Conservation (phyloP, 1,140 invertebrate species). For the Tetramorium alpestre region DNA sequence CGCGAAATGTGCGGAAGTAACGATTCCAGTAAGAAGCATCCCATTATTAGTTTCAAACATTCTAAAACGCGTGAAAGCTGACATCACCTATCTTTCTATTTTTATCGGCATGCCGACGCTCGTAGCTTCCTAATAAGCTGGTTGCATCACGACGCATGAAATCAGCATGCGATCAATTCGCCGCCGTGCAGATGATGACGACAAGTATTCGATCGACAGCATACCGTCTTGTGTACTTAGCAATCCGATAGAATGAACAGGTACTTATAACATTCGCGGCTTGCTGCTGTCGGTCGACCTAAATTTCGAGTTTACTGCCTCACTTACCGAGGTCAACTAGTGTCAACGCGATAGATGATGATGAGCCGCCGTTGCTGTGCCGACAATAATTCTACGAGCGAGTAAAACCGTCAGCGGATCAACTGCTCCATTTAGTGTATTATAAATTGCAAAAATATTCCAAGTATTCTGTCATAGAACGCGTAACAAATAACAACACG, state of each 20-base stretch:
- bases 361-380: slow-evolving; percentile 59
- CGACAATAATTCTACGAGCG: slow-evolving; percentile 63
- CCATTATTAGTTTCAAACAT: slow-evolving; percentile 38
- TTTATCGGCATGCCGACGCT: slow-evolving; percentile 22
- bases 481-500: not conserved
- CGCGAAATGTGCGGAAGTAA: slow-evolving; percentile 13
- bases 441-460: slow-evolving; percentile 31
- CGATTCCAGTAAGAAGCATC: not conserved
- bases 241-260: slow-evolving; percentile 41
- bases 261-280: slow-evolving; percentile 57
- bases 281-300: slow-evolving; percentile 63
- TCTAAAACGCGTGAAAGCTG: slow-evolving; percentile 38
- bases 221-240: not conserved
- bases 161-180: slow-evolving; percentile 7
- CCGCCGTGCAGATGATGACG: not conserved
- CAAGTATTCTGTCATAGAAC: not conserved
- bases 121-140: not conserved
- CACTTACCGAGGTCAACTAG: slow-evolving; percentile 64
- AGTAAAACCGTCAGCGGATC: slow-evolving; percentile 46
- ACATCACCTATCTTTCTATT: slow-evolving; percentile 53
- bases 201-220: not conserved
- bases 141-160: slow-evolving; percentile 40
- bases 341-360: slow-evolving; percentile 72
- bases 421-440: slow-evolving; percentile 29
- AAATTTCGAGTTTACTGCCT: slow-evolving; percentile 70